Evolutionary conservation across 1,140 invertebrate genomes (phyloP).

Genomic region (Papilio machaon): DNA sequence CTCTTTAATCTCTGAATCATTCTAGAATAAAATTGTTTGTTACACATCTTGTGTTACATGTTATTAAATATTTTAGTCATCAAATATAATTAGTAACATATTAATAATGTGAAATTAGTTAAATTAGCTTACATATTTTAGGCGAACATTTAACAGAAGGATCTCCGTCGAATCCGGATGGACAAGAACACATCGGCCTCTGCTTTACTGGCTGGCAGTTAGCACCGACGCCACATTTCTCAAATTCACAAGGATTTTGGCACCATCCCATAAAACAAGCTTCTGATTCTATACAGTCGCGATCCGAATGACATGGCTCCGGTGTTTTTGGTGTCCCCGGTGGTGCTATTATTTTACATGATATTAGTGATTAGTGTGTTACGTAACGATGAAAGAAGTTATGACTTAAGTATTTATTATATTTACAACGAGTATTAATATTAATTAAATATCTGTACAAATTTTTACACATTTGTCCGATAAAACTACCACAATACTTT

Average conservation of each 20-base stretch:
- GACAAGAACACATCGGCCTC: conserved; percentile 90
- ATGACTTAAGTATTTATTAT: conserved; percentile 53
- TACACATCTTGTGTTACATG: background rate
- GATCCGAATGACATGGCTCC: conserved; percentile 88
- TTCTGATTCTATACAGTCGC: conserved; percentile 88
- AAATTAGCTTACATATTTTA: conserved; percentile 86
- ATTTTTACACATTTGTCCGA: conserved; percentile 74
- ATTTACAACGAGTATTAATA: conserved; percentile 58
- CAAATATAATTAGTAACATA: background rate
- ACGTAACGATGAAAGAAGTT: conserved; percentile 50
- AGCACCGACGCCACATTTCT: conserved; percentile 86
- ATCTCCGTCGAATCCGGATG: conserved; percentile 88
- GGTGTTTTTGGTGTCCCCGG: conserved; percentile 85
- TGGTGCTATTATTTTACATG: conserved; percentile 84
- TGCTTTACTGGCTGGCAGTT: conserved; percentile 89
- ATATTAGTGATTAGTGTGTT: conserved; percentile 76
- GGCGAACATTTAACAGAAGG: conserved; percentile 88
- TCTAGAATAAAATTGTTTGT: background rate
- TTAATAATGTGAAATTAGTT: conserved; percentile 41
- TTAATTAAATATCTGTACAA: conserved; percentile 39
- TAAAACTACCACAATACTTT: conserved; percentile 62
- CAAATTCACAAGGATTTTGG: conserved; percentile 88
- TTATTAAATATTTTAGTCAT: background rate
- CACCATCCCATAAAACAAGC: conserved; percentile 89
- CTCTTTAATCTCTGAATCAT: background rate